Evolutionary conservation across 2,797 vertebrate species (phyloP), one percentile per base, ranked within the genome.

Genomic region (Diglossa cyanea): DNA sequence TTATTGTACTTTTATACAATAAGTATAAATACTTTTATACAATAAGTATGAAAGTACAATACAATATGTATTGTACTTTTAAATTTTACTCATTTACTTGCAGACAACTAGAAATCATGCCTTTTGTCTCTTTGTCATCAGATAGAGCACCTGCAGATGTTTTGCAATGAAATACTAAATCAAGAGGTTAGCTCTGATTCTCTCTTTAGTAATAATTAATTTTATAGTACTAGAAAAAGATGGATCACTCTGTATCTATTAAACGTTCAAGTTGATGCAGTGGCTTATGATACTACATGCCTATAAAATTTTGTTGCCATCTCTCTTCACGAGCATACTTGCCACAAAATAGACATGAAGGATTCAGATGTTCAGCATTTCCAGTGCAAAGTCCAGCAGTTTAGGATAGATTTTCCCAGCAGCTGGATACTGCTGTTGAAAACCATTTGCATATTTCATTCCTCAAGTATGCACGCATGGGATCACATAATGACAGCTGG

Each of bases 381-480:
- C 65, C 47, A 50, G 42, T 40, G 23, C 12, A 60, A 82, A 62
- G 51, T 57, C 40, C 51, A 55, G 24, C 21, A 75, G 23, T 55
- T 66, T 66, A 54, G 11, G 25, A 37, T 30, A 70, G 39, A 31
- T 70, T 77, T 78, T 94, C 40, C 7, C 51, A 73, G 37, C 12
- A 3, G 30, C 31, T 73, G 35, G 35, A 37, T 37, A 30, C 16
- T 40, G 44, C 31, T 35, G 48, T 13, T 57, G 40, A 35, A 86
- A 90, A 80, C 9, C 24, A 11, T 68, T 78, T 35, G 16, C 9
- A 9, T 5, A 30, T 6, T 65, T 92, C 15, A 37, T 58, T 68
- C 62, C 53, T 71, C 13, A 8, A 75, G 50, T 40, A 58, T 37
- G 40, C 5, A 25, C 0, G 0, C 20, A 13, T 37, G 18, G 30